These are phyloP conservation scores for Teleopsis dalmanni DNA, from an alignment of 1,140 invertebrate species.

Conservation along the genomic window DNA sequence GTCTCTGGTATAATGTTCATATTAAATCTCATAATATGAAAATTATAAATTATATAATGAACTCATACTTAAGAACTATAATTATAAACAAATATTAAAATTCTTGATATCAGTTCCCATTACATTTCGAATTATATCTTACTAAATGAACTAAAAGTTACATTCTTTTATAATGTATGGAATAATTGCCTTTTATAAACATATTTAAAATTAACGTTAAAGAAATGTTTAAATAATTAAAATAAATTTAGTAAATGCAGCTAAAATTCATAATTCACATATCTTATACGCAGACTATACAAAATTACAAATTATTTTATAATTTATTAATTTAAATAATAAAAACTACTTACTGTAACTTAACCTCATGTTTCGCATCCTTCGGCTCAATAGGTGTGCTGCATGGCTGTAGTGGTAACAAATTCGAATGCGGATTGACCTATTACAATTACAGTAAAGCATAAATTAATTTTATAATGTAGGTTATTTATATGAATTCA, in stretches of 20 bases:
- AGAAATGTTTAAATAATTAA: background rate
- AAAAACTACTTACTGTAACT: slow-evolving; percentile 41
- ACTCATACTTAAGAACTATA: too few species aligned
- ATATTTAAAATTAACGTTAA: background rate
- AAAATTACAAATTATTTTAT: background rate
- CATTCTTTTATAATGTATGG: too few species aligned
- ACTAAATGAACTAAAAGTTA: too few species aligned
- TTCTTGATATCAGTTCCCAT: too few species aligned
- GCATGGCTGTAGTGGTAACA: slow-evolving; percentile 29
- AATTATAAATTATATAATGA: too few species aligned
- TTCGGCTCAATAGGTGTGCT: slow-evolving; percentile 25
- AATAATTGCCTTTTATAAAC: too few species aligned
- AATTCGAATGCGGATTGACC: slow-evolving; percentile 26
- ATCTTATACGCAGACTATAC: background rate
- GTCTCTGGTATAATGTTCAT: too few species aligned
- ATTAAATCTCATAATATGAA: too few species aligned
- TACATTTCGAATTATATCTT: too few species aligned
- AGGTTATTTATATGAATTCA: too few species aligned
- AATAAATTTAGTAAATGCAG: background rate
- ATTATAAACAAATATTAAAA: too few species aligned
- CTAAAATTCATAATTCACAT: background rate
- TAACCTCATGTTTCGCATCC: slow-evolving; percentile 39
- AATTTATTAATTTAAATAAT: background rate
- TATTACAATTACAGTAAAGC: background rate
- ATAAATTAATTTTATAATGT: background rate